phyloP scores from a whole-genome alignment of 2,888 invertebrate species.

The Desoria tigrina region DNA sequence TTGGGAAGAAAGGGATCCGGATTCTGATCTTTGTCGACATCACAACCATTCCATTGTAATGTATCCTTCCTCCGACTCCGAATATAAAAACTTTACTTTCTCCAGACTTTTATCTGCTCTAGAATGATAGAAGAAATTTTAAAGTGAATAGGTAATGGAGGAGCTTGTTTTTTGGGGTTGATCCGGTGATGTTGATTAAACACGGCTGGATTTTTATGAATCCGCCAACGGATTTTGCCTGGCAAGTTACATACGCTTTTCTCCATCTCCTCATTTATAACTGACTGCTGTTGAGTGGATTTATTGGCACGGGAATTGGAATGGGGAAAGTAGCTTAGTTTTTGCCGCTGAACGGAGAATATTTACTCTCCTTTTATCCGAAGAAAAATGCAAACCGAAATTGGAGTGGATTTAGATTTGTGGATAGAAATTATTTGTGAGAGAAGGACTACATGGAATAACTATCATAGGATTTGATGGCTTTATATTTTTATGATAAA shows the following conservation, averaged over 20 bases:
- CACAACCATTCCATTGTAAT: not conserved
- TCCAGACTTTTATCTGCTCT: not conserved
- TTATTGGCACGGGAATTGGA: not conserved
- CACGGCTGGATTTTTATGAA: not conserved
- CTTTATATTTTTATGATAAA: no score
- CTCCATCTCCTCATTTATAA: not conserved
- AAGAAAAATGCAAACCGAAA: no score
- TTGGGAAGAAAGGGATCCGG: no score
- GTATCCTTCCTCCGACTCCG: no score
- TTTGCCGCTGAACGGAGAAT: no score
- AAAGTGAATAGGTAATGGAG: not conserved
- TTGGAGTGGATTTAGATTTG: no score
- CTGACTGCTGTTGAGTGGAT: conserved; percentile 8
- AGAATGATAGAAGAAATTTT: not conserved
- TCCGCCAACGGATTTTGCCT: conserved; percentile 1
- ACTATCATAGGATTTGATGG: no score
- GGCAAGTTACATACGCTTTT: conserved; percentile 6
- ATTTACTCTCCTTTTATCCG: no score
- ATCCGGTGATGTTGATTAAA: not conserved
- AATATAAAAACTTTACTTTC: conserved; percentile 6
- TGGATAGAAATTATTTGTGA: no score
- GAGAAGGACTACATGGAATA: no score
- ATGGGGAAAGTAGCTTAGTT: no score
- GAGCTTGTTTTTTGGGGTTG: conserved; percentile 1
- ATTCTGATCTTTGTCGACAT: not conserved